Percentiles rank a stretch among this genome's conserved stretches.
Evolutionary conservation across 2,888 invertebrate species (phyloP).

Genomic region (Ashinkailepas kermadecensis): DNA sequence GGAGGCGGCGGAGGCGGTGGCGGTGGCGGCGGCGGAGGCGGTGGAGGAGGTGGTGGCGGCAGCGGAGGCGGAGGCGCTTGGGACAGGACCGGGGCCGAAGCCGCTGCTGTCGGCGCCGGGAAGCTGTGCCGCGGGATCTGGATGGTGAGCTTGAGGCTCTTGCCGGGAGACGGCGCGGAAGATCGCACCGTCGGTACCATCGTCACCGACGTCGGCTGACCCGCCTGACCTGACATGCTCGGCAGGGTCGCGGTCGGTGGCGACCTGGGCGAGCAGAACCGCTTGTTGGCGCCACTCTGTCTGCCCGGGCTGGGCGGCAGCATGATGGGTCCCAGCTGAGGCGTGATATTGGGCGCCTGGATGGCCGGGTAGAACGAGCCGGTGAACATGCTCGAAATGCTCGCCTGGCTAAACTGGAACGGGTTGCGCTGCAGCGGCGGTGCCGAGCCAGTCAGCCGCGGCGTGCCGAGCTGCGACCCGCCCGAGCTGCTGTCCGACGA

Average conservation of each 20-base stretch:
- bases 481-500: neutral
- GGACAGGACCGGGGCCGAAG: neutral
- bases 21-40: neutral
- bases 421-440: conserved; percentile 19
- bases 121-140: conserved; percentile 1
- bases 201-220: neutral
- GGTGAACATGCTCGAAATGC: conserved; percentile 9
- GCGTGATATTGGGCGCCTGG: conserved; percentile 15
- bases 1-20: neutral
- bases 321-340: conserved; percentile 16
- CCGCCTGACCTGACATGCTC: neutral
- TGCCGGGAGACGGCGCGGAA: neutral
- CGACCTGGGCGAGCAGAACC: conserved; percentile 5
- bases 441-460: neutral
- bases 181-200: neutral
- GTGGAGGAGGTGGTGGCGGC: neutral
- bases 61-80: neutral
- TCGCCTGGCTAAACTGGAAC: conserved; percentile 1
- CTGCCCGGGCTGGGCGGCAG: conserved; percentile 2
- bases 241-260: neutral
- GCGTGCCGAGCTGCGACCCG: conserved; percentile 15
- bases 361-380: conserved; percentile 14
- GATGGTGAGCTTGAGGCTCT: conserved; percentile 12
- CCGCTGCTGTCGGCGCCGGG: neutral
- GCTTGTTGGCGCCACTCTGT: neutral